Evolutionary conservation across 2,797 vertebrate genomes (phyloP).

Genomic region (Coregonus suidteri): DNA sequence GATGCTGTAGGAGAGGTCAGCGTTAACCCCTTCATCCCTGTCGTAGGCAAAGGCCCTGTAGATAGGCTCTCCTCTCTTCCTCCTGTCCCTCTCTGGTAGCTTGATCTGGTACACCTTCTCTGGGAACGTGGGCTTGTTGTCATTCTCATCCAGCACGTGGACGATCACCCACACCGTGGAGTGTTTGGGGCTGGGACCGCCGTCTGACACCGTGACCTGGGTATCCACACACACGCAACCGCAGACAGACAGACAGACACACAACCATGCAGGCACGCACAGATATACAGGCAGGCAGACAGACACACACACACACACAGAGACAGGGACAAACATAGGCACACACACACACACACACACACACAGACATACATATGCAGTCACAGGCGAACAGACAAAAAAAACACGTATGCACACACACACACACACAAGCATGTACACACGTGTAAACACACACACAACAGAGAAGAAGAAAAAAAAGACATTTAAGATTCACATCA

Average conservation of each 20-base stretch:
- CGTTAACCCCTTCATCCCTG: conserved; percentile 89
- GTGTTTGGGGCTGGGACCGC: conserved; percentile 82
- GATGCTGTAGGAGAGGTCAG: conserved; percentile 92
- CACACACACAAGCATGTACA: not conserved
- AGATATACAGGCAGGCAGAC: not conserved
- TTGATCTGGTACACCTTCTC: conserved; percentile 95
- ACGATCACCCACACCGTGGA: conserved; percentile 91
- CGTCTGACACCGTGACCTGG: conserved; percentile 90
- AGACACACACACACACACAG: not conserved
- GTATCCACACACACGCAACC: not conserved
- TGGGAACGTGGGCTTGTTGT: conserved; percentile 92
- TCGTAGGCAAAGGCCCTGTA: conserved; percentile 94
- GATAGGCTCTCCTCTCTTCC: conserved; percentile 89
- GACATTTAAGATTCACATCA: conserved; percentile 11
- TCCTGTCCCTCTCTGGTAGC: conserved; percentile 89
- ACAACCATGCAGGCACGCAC: not conserved
- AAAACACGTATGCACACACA: not conserved
- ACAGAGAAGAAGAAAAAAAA: not conserved
- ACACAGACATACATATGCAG: not conserved
- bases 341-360: not conserved
- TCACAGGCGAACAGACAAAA: not conserved
- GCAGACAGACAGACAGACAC: not conserved
- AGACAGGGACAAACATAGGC: not conserved
- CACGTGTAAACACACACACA: not conserved
- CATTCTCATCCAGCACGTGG: conserved; percentile 93